These are phyloP conservation scores for Telmatochromis brachygnathus DNA, from an alignment of 2,113 vertebrate species.

Conservation along the genomic window DNA sequence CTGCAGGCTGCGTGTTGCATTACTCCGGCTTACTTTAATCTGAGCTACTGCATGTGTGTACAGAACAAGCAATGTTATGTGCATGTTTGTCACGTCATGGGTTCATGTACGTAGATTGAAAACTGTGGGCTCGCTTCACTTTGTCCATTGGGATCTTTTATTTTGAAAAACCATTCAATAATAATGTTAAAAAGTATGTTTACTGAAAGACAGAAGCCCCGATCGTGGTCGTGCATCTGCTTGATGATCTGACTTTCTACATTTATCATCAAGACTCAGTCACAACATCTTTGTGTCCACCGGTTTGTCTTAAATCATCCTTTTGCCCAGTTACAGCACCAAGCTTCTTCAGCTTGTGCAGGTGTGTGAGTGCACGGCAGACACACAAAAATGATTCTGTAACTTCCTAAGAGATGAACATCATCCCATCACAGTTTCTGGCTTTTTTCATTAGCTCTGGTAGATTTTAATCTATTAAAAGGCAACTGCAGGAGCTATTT, in stretches of 20 bases:
- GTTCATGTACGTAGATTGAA: not conserved
- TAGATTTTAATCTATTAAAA: not conserved
- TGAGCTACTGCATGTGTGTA: not conserved
- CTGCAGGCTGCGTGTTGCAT: not conserved
- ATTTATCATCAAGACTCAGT: not conserved
- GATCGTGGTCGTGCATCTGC: not conserved
- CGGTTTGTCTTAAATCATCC: not conserved
- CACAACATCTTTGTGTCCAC: not conserved
- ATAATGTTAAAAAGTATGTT: not conserved
- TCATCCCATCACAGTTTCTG: not conserved
- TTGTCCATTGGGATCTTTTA: not conserved
- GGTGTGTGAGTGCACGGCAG: not conserved
- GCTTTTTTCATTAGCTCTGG: not conserved
- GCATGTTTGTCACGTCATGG: not conserved
- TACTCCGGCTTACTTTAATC: not conserved
- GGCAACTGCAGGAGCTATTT: not conserved
- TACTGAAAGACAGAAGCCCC: not conserved
- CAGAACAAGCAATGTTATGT: not conserved
- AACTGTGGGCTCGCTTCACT: not conserved
- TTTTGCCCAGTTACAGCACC: not conserved
- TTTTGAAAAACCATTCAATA: fast-evolving
- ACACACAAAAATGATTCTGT: not conserved
- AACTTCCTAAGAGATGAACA: not conserved
- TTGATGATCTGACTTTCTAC: not conserved
- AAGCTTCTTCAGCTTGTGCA: not conserved